A percentile compares a stretch with the other conserved stretches of the same genome.
phyloP scores from a whole-genome alignment of 2,797 vertebrate species.

The Hippopotamyrus pictus region DNA sequence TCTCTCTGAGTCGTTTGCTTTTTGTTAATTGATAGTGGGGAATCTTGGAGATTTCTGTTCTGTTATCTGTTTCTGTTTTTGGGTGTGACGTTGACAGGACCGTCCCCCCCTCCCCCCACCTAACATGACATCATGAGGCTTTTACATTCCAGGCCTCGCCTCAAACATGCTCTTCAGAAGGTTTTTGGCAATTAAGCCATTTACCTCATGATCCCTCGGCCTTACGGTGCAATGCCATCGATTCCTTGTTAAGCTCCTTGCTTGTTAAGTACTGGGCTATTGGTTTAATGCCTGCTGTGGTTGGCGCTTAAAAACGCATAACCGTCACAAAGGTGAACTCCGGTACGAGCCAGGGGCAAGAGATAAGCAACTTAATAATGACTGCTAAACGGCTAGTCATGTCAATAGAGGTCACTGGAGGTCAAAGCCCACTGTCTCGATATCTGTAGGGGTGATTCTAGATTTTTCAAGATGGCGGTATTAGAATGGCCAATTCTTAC shows the following conservation, averaged over 20 bases:
- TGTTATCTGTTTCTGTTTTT: background rate
- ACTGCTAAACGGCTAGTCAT: background rate
- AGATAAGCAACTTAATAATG: background rate
- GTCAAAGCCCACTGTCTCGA: background rate
- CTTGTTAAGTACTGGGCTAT: conserved; percentile 2
- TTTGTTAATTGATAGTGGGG: background rate
- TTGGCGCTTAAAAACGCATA: background rate
- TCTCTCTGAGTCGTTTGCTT: background rate
- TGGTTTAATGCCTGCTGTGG: conserved; percentile 6
- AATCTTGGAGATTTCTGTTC: background rate
- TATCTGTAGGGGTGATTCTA: background rate
- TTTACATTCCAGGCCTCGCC: background rate
- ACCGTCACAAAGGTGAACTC: background rate
- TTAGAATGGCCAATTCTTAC: background rate
- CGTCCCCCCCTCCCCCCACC: background rate
- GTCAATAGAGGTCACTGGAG: background rate
- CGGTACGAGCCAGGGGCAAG: background rate
- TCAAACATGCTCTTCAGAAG: background rate
- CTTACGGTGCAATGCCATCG: background rate
- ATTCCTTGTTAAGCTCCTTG: background rate
- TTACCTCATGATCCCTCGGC: background rate
- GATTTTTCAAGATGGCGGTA: background rate
- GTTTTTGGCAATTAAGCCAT: conserved; percentile 7
- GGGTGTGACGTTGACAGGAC: background rate
- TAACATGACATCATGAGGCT: background rate